Evolutionary conservation across 2,113 vertebrate species (phyloP).

Genomic region (Pseudorhombus dupliciocellatus): DNA sequence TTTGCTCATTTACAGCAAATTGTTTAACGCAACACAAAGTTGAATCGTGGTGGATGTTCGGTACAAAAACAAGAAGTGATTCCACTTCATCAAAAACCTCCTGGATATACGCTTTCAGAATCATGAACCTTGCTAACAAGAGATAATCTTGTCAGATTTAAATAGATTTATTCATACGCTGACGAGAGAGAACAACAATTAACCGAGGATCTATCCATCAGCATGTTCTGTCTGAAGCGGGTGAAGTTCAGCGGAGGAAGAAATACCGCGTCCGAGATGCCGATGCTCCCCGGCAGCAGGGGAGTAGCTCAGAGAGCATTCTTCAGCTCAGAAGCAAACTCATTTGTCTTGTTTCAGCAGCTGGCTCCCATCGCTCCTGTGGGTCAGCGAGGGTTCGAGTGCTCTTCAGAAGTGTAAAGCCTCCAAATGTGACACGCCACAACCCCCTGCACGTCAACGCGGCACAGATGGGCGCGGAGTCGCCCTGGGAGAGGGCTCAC

Average conservation of each 20-base stretch:
- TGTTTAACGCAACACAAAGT: too few relatives aligned
- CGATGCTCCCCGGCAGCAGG: background rate
- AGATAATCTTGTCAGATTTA: background rate
- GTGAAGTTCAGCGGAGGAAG: background rate
- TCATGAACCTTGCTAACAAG: background rate
- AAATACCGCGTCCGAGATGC: background rate
- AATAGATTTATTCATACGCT: background rate
- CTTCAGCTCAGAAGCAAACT: conserved; percentile 1
- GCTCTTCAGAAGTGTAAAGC: conserved; percentile 13
- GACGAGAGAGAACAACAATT: background rate
- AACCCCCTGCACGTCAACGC: conserved; percentile 54
- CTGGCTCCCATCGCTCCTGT: conserved; percentile 24
- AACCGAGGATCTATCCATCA: background rate
- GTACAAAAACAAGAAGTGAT: too few relatives aligned
- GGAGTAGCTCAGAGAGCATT: background rate
- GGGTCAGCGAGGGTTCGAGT: conserved; percentile 10
- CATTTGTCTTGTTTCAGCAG: conserved; percentile 19
- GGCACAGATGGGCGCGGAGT: conserved; percentile 55
- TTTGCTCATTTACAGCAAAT: background rate
- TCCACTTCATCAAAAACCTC: too few relatives aligned
- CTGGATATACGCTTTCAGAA: background rate
- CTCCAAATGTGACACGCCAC: conserved; percentile 22
- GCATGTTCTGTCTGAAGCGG: background rate
- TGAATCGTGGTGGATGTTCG: too few relatives aligned
- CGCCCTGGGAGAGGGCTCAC: conserved; percentile 34